Percentiles rank a stretch among this genome's conserved stretches.
Conservation (phyloP, 2,888 invertebrate genomes). For the Mimas tiliae region DNA sequence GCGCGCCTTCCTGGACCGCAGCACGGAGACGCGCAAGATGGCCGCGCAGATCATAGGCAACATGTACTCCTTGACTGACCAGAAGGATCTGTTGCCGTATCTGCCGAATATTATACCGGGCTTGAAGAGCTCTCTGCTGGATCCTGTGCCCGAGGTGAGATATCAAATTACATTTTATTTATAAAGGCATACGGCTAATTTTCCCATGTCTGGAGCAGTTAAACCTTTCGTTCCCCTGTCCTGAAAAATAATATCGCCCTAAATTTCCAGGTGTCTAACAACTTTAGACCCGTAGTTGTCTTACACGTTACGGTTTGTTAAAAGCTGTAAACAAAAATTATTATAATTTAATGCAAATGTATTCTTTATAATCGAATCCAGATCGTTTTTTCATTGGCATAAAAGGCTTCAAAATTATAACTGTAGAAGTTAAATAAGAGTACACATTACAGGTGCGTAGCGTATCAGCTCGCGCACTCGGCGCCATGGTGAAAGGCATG, state of each 20-base stretch:
- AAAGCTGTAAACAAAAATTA: too few species aligned
- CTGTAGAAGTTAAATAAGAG: not conserved
- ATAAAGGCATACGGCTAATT: not conserved
- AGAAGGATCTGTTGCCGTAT: conserved; percentile 98
- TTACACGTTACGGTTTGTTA: too few species aligned
- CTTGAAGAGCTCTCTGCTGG: conserved; percentile 96
- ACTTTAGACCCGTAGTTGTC: too few species aligned
- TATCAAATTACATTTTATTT: not conserved
- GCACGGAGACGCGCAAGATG: conserved; percentile 99
- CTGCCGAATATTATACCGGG: conserved; percentile 98
- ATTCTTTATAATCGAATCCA: too few species aligned
- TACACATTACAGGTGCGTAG: conserved; percentile 88
- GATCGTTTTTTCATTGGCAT: too few species aligned
- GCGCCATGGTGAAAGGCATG: conserved; percentile 99
- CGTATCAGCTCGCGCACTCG: conserved; percentile 97
- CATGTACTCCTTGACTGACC: conserved; percentile 99
- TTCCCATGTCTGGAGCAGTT: too few species aligned
- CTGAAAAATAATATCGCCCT: too few species aligned
- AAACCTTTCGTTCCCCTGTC: too few species aligned
- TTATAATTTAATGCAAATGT: too few species aligned
- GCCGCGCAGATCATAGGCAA: conserved; percentile 99
- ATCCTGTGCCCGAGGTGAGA: conserved; percentile 97
- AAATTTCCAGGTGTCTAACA: too few species aligned
- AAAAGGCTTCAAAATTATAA: not conserved
- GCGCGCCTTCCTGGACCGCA: conserved; percentile 98